Base-by-base conservation (phyloP, 2,797 vertebrate species). In the Adelosebastes latens region DNA sequence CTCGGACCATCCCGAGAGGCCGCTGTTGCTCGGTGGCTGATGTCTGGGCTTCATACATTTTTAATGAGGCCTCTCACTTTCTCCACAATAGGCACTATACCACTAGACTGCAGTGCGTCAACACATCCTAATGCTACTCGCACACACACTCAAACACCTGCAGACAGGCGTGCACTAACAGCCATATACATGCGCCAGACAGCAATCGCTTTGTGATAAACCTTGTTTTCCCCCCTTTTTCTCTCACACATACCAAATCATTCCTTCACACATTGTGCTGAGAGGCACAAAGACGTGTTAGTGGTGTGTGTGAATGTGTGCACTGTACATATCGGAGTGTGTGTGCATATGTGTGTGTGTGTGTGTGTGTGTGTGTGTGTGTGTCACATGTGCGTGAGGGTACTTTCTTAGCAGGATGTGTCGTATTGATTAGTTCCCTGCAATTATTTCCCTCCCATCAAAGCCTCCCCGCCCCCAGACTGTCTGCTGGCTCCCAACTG, bases 51-150 rank as follows among this genome's bases (percentile, higher is more conserved):
- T 90, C 94, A 96, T 97, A 90, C 96, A 97, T 97, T 96, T 97
- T 97, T 97, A 95, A 97, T 97, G 94, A 89, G 87, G 81, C 90
- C 93, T 96, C 93, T 95, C 93, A 87, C 91, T 95, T 96, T 95
- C 94, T 93, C 93, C 93, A 92, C 94, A 91, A 91, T 87, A 77
- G 93, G 92, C 93, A 90, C 90, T 94, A 94, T 94, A 92, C 90
- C 64, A 60, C 80, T 32, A 80, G 93, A 93, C 94, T 93, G 93
- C 93, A 95, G 89, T 94, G 92, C 88, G 81, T 92, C 92, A 92
- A 94, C 92, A 95, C 90, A 90, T 90, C 80, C 90, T 53, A 55
- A 84, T 80, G 86, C 77, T 61, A 16, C 79, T 22, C 27, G 13
- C 69, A 36, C 70, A 78, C 78, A 70, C 77, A 80, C 58, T 25